Evolutionary conservation across 53 echinoderm and acorn worm species (phyloP).

Genomic region (Holothuria leucospilota): DNA sequence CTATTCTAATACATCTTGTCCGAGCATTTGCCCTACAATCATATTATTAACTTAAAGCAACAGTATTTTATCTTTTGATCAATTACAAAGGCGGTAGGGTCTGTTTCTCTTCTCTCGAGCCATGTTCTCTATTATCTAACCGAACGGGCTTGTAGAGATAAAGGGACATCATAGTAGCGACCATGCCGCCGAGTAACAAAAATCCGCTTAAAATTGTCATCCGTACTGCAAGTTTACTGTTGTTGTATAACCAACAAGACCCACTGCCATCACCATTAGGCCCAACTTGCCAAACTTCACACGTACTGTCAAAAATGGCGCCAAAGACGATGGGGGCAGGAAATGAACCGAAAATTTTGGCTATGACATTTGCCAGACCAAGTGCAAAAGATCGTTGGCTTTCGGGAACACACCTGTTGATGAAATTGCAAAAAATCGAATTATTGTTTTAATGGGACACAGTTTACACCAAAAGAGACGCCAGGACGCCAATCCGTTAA

Average conservation of each 20-base stretch:
- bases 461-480: too few relatives aligned
- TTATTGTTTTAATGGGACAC: too few relatives aligned
- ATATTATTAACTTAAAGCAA: too few relatives aligned
- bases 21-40: too few relatives aligned
- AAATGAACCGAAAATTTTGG: conserved; percentile 25
- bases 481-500: too few relatives aligned
- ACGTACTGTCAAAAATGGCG: conserved; percentile 9
- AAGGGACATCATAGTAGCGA: neutral
- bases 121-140: too few relatives aligned
- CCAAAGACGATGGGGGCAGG: conserved; percentile 24
- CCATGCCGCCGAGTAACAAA: neutral
- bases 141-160: conserved; percentile 7
- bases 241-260: conserved; percentile 22
- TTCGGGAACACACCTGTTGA: conserved; percentile 9
- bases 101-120: too few relatives aligned
- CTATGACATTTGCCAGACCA: neutral
- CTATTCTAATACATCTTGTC: too few relatives aligned
- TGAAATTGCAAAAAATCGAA: too few relatives aligned
- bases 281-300: conserved; percentile 26
- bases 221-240: conserved; percentile 4
- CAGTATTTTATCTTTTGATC: too few relatives aligned
- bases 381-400: conserved; percentile 1
- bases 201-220: neutral
- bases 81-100: too few relatives aligned
- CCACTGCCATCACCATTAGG: conserved; percentile 12